Percentiles rank a stretch among this genome's conserved stretches.
Conservation (phyloP, 1,140 invertebrate species). For the Heliconius congener region DNA sequence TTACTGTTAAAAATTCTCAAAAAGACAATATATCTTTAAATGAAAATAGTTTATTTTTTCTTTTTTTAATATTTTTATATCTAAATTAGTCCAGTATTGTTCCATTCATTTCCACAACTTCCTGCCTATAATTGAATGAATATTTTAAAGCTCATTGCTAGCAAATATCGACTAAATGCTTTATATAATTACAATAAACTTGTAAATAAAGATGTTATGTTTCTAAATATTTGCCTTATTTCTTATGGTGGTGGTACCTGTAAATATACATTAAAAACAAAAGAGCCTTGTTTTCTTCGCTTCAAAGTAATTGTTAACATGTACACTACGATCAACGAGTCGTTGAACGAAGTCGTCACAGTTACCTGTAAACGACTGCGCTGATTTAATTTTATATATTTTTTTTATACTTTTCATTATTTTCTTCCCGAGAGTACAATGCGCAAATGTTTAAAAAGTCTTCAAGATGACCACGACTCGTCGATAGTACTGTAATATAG, state of each 20-base stretch:
- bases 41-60: no score
- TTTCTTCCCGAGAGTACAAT: no score
- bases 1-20: neutral
- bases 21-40: no score
- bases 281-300: neutral
- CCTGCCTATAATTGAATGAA: neutral
- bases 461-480: no score
- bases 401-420: no score
- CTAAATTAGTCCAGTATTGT: neutral
- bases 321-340: no score
- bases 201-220: constrained; percentile 14
- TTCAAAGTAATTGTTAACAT: neutral
- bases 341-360: no score
- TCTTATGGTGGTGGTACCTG: constrained; percentile 8
- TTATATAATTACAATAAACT: neutral
- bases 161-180: constrained; percentile 1
- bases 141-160: neutral
- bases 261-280: neutral
- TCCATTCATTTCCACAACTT: neutral
- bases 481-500: neutral
- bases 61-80: neutral
- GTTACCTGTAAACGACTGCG: no score
- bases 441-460: no score
- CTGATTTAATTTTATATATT: no score
- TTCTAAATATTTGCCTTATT: constrained; percentile 8